Evolutionary conservation across 2,888 invertebrate genomes (phyloP), one percentile per base, ranked within the genome.

Genomic region (Copidosoma aretas): DNA sequence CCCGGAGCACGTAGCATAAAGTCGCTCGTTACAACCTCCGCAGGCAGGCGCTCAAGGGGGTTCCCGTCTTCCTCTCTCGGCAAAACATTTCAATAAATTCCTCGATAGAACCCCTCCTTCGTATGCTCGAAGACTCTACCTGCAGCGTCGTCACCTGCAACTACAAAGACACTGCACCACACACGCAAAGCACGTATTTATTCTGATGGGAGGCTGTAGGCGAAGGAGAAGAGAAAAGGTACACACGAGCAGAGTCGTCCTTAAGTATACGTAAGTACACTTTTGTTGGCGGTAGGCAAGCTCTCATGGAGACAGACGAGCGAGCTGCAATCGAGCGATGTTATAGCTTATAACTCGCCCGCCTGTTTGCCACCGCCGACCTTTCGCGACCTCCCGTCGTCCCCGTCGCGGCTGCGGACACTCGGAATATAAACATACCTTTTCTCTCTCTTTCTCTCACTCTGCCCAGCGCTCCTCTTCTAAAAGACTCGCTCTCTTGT

Each of bases 241-340:
- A 8, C 32, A 32, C 32, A 32, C 32, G 3, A 32, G 49, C 4
- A 10, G 49, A 49, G 49, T 15, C 17, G 19, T 49, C 49, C 49
- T 49, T 49, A n/a, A 5, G 10, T 49, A 19, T 15, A n/a, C 43
- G 15, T 15, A 43, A 43, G 15, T n/a, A n/a, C 8, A 32, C 32
- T 32, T 32, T 32, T 32, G 32, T 32, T 32, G 32, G 32, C 32
- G 32, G 32, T 3, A 32, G 32, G 32, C 32, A 8, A 74, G 75
- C 77, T 79, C 71, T 81, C 82, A 82, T 82, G 80, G 82, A 82
- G 82, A 83, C 82, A 83, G 82, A 83, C 82, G 82, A 82, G 82
- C 82, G 77, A 80, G 78, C 81, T 80, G 80, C 82, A 82, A 83
- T 82, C 82, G 82, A 81, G 79, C 80, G 81, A 80, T 82, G 82